Evolutionary conservation across 2,888 invertebrate species (phyloP), one percentile per base, ranked within the genome.

Genomic region (Standfussiana lucernea): DNA sequence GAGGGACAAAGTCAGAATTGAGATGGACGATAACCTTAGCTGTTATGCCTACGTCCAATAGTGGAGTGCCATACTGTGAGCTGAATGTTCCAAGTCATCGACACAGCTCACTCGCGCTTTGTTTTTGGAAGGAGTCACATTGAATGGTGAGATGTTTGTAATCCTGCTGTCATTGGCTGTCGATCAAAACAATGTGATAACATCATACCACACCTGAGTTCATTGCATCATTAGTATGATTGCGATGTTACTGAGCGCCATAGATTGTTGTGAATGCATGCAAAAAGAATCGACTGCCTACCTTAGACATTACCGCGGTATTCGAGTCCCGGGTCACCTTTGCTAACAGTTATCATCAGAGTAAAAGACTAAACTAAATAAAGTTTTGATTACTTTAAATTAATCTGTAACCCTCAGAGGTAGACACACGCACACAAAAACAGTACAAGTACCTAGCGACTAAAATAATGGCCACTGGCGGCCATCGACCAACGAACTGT

Each of bases 111-210:
- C 37, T 24, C 24, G 28, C 35, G 42, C 35, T 37, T 28, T 18
- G 42, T 18, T 13, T 61, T 37, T 13, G n/a, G 3, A 28, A 42
- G 35, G 21, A 32, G 32, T 47, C 37, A n/a, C 61, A 21, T 28
- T 28, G 18, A 24, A 42, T 28, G 35, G 18, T 66, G 10, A 37
- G 32, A 28, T 79, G 45, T 59, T 68, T 50, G 50, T 50, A 32
- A 59, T 42, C 15, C 50, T 70, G 13, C 35, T 15, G 24, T 59
- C 11, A 15, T 69, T 47, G 47, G 32, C 28, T 24, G 24, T 50
- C 47, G 7, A 75, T 79, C 28, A 35, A 28, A 37, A 79, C 32
- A 68, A 78, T 28, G 32, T 37, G 50, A 42, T n/a, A n/a, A 37
- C n/a, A 64, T 64, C 11, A 37, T 35, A 42, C 35, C 35, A 35